Conservation (phyloP, 2,797 vertebrate species). For the Neoniphon sammara region DNA sequence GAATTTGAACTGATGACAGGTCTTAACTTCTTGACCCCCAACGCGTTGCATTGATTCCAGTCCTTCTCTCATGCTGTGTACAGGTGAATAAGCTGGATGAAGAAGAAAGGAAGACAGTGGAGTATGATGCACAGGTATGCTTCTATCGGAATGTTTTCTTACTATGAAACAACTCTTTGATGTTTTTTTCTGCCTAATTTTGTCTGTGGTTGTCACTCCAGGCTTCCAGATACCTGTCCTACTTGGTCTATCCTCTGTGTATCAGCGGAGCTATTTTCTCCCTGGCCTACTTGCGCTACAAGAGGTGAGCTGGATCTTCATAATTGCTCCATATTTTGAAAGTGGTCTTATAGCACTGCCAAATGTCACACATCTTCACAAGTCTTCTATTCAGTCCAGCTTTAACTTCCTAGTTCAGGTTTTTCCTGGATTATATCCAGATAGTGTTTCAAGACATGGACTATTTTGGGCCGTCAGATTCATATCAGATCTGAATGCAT, state of each 20-base stretch:
- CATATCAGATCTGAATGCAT: constrained; percentile 9
- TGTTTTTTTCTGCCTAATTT: constrained; percentile 4
- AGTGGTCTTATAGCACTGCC: too few relatives aligned
- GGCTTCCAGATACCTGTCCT: constrained; percentile 95
- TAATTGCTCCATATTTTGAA: too few relatives aligned
- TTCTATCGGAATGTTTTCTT: background rate
- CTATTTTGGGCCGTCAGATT: constrained; percentile 6
- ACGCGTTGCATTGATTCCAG: background rate
- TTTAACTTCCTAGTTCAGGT: constrained; percentile 1
- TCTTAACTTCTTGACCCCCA: too few relatives aligned
- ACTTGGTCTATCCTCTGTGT: constrained; percentile 93
- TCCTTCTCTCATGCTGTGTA: background rate
- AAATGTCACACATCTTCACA: background rate
- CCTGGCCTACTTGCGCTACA: constrained; percentile 92
- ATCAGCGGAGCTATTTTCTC: constrained; percentile 93
- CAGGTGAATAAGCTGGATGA: constrained; percentile 89
- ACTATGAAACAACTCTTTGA: background rate
- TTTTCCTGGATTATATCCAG: background rate
- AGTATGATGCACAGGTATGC: constrained; percentile 90
- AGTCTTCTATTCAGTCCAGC: background rate
- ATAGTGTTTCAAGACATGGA: background rate
- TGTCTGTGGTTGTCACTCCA: constrained; percentile 58
- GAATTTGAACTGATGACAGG: too few relatives aligned
- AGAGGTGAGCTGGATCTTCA: constrained; percentile 84
- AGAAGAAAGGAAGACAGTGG: constrained; percentile 90